Evolutionary conservation across 1,140 invertebrate genomes (phyloP).

Genomic region (Latrodectus geometricus): DNA sequence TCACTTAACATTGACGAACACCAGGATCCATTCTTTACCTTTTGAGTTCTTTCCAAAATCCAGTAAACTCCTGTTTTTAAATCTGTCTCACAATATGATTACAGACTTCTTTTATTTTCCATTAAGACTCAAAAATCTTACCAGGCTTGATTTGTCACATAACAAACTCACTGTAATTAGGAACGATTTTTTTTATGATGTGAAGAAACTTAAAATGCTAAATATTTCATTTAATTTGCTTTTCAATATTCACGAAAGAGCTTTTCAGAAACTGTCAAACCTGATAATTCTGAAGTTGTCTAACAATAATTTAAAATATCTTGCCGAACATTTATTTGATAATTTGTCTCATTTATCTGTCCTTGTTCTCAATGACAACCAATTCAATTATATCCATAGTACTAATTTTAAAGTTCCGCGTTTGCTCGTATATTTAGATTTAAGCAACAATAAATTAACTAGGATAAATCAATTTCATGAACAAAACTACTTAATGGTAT

Average conservation of each 20-base stretch:
- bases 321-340: neutral
- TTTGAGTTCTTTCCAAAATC: no score
- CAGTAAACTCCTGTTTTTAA: neutral
- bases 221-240: slow-evolving; percentile 15
- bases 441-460: neutral
- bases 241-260: neutral
- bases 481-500: neutral
- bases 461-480: neutral
- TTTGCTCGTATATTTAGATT: neutral
- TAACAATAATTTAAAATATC: neutral
- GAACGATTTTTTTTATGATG: neutral
- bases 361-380: slow-evolving; percentile 1
- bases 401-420: neutral
- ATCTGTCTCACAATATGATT: slow-evolving; percentile 33
- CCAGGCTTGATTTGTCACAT: neutral
- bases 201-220: neutral
- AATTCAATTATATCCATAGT: neutral
- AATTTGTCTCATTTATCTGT: neutral
- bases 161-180: slow-evolving; percentile 14
- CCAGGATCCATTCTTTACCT: no score
- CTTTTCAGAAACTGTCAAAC: slow-evolving; percentile 7
- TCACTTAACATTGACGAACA: no score
- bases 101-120: neutral
- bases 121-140: slow-evolving; percentile 5
- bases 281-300: slow-evolving; percentile 1